Evolutionary conservation across 2,888 invertebrate genomes (phyloP), one percentile per base, ranked within the genome.

Genomic region (Colostygia pectinataria): DNA sequence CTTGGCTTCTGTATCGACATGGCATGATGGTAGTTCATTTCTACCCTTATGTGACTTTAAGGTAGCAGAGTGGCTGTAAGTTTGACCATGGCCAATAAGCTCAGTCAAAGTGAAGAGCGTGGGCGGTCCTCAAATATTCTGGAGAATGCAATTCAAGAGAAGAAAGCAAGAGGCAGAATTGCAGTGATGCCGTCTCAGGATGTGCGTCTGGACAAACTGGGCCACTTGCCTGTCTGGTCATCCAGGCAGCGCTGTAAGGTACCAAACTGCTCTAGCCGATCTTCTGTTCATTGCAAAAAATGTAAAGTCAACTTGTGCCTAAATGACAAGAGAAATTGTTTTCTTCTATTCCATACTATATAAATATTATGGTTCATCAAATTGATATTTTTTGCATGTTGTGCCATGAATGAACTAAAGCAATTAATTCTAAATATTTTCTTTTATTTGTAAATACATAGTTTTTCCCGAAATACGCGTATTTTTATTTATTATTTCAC

Each of bases 211-310:
- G n/a, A n/a, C n/a, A n/a, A n/a, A n/a, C n/a, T n/a, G n/a, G n/a
- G 38, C 27, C 45, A 45, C 20, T 34, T 47, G 14, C 34, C 40
- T 34, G 14, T 40, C 28, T 47, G 40, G 46, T n/a, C 46, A 28
- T 28, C 46, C 40, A 47, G 46, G 14, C 46, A 47, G 29, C 46
- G 46, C 27, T 47, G 46, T 24, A 43, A 36, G 27, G 13, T 42
- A 18, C 45, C 45, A 29, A 27, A 38, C 20, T 39, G 45, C 13
- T 32, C 13, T 20, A 27, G 20, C 25, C 28, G 33, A 33, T 44
- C 44, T 12, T 13, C 23, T 5, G 24, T 44, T 7, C 9, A n/a
- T 20, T 37, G 37, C 14, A 9, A 24, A 7, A 46, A 46, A 39
- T 27, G 27, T 6, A 20, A 42, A 6, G 33, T 39, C 12, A 46